phyloP scores from a whole-genome alignment of 2,113 vertebrate species.

The Charadrius vociferus region DNA sequence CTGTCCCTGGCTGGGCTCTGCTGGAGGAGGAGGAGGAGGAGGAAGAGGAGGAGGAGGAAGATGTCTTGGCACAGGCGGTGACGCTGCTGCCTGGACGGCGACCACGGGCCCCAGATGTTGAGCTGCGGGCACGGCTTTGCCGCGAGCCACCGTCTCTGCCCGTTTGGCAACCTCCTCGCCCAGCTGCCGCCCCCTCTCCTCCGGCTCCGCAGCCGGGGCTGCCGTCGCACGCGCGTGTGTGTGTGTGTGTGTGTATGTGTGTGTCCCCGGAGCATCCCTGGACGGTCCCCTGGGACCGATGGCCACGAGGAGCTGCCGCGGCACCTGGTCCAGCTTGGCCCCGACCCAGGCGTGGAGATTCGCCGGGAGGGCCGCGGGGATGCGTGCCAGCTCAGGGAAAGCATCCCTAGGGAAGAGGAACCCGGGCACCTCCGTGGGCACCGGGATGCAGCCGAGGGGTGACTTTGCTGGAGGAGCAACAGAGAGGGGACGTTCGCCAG shows the following conservation, averaged over 20 bases:
- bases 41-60: background rate
- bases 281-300: background rate
- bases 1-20: background rate
- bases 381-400: background rate
- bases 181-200: constrained; percentile 30
- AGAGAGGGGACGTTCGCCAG: fast-evolving
- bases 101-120: constrained; percentile 52
- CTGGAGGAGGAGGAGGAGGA: background rate
- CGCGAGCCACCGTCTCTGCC: background rate
- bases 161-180: constrained; percentile 15
- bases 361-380: background rate
- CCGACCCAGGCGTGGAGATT: background rate
- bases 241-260: too few species aligned
- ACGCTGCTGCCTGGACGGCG: background rate
- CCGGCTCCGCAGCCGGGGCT: background rate
- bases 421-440: fast-evolving
- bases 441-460: background rate
- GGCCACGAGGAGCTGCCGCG: background rate
- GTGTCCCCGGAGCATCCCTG: background rate
- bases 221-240: background rate
- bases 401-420: background rate
- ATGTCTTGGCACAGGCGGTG: background rate
- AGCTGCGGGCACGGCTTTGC: constrained; percentile 23
- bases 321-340: constrained; percentile 30
- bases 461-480: background rate